Conservation (phyloP, 2,888 invertebrate species). For the Oxyteleia sp. region DNA sequence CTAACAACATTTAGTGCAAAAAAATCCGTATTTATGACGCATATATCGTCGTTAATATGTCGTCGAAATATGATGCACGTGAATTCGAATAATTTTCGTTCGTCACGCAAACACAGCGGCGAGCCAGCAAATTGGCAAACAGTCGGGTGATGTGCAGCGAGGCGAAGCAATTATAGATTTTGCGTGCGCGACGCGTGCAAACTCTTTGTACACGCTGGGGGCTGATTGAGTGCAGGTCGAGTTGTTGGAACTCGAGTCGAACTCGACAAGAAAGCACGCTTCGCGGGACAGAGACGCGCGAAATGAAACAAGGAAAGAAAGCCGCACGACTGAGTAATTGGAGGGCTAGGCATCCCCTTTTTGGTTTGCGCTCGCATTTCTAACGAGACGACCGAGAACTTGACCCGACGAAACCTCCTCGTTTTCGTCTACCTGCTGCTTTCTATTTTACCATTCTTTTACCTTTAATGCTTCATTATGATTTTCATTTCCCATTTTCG, state of each 20-base stretch:
- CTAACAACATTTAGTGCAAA: no score
- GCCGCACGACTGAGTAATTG: conserved; percentile 79
- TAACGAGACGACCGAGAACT: conserved; percentile 86
- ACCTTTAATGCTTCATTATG: conserved; percentile 33
- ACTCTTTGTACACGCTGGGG: conserved; percentile 80
- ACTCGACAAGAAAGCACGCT: conserved; percentile 80
- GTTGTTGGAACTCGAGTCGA: conserved; percentile 77
- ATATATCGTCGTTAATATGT: conserved; percentile 37
- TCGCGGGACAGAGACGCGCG: conserved; percentile 44
- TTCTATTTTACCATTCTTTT: conserved; percentile 38
- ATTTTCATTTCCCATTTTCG: conserved; percentile 1
- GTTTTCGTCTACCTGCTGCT: conserved; percentile 36
- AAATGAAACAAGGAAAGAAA: conserved; percentile 71
- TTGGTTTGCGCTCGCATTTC: conserved; percentile 82
- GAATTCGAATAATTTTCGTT: conserved; percentile 37
- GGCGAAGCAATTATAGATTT: conserved; percentile 87
- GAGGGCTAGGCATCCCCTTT: conserved; percentile 76
- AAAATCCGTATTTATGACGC: background rate
- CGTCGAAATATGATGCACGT: conserved; percentile 35
- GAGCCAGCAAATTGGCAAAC: conserved; percentile 85
- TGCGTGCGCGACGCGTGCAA: conserved; percentile 83
- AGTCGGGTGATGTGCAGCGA: conserved; percentile 83
- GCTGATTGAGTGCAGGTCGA: conserved; percentile 68
- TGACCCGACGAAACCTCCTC: conserved; percentile 79
- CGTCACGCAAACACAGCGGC: conserved; percentile 77